phyloP scores from a whole-genome alignment of 1,140 invertebrate species.

The Aphaenogaster ashmeadi region DNA sequence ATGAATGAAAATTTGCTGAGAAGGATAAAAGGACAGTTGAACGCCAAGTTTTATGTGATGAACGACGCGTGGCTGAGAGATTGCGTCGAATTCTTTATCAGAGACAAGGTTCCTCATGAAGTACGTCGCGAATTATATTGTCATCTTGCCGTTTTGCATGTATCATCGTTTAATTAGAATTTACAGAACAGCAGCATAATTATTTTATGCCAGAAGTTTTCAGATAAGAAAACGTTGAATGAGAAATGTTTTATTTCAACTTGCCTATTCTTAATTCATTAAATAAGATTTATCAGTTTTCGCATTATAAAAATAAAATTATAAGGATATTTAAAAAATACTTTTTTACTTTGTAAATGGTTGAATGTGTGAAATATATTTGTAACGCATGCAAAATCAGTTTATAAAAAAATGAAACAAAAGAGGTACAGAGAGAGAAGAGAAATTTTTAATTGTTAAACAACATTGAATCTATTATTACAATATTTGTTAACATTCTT shows the following conservation, averaged over 20 bases:
- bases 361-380: conserved; percentile 1
- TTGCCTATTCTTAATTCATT: neutral
- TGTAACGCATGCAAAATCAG: neutral
- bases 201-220: neutral
- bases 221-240: neutral
- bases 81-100: conserved; percentile 80
- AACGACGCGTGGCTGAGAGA: conserved; percentile 81
- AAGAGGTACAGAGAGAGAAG: neutral
- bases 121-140: conserved; percentile 3
- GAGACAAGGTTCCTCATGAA: neutral
- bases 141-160: neutral
- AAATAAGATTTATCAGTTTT: neutral
- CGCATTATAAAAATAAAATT: conserved; percentile 1
- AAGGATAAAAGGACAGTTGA: conserved; percentile 71
- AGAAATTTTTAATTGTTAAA: neutral
- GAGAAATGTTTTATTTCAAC: neutral
- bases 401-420: neutral
- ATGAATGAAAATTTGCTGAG: conserved; percentile 71
- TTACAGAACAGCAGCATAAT: neutral
- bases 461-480: neutral
- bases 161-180: conserved; percentile 12
- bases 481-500: neutral
- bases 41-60: conserved; percentile 74
- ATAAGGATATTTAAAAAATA: neutral
- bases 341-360: neutral